Conservation (phyloP, 2,888 invertebrate genomes). For the Scaptomyza tumidula region DNA sequence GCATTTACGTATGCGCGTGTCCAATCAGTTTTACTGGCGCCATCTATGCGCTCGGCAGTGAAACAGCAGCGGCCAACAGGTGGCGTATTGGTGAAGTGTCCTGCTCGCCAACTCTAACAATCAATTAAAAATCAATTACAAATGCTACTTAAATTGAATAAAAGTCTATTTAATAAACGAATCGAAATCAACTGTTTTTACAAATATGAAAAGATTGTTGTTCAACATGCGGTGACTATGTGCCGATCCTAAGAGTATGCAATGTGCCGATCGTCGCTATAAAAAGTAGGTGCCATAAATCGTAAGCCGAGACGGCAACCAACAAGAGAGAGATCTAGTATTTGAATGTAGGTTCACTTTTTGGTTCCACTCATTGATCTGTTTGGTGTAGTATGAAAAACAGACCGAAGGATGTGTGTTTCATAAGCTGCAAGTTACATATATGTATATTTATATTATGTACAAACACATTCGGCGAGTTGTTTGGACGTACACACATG, state of each 20-base stretch:
- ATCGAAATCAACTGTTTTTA: background rate
- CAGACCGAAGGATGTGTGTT: background rate
- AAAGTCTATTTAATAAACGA: background rate
- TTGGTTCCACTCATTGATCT: background rate
- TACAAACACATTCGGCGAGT: constrained; percentile 12
- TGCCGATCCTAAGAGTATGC: constrained; percentile 55
- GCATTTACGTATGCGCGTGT: constrained; percentile 77
- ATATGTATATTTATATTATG: background rate
- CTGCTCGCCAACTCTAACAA: constrained; percentile 10
- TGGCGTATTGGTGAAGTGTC: constrained; percentile 49
- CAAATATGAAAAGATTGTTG: background rate
- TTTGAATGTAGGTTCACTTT: constrained; percentile 12
- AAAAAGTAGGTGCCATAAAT: constrained; percentile 33
- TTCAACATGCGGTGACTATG: background rate
- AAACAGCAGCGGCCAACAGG: constrained; percentile 56
- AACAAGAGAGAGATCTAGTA: constrained; percentile 15
- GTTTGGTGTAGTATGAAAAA: background rate
- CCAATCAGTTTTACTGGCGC: constrained; percentile 62
- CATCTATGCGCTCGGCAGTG: constrained; percentile 52
- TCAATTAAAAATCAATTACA: background rate
- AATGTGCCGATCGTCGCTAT: constrained; percentile 46
- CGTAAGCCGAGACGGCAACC: constrained; percentile 36
- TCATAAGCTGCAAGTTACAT: background rate
- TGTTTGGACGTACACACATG: constrained; percentile 11
- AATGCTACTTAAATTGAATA: background rate